A percentile compares a stretch with the other conserved stretches of the same genome.
phyloP scores from a whole-genome alignment of 2,888 invertebrate genomes.

The Dorcus parallelipipedus region DNA sequence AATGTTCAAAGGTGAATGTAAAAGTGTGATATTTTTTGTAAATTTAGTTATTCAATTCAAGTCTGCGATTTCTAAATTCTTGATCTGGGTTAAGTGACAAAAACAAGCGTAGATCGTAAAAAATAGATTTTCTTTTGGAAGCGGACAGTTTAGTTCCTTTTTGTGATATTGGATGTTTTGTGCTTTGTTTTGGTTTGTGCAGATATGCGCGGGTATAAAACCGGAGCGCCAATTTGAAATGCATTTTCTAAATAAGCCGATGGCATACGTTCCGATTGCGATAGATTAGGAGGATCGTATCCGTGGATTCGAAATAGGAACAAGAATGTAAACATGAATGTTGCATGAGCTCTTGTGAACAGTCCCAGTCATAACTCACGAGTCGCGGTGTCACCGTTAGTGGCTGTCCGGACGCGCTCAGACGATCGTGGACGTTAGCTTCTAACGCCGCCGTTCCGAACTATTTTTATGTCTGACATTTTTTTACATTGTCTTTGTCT shows the following conservation, averaged over 20 bases:
- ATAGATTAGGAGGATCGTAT: slow-evolving; percentile 30
- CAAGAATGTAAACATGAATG: slow-evolving; percentile 32
- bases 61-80: too few relatives aligned
- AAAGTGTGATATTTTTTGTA: too few relatives aligned
- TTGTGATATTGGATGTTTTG: too few relatives aligned
- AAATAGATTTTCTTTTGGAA: too few relatives aligned
- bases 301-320: slow-evolving; percentile 26
- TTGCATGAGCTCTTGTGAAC: slow-evolving; percentile 31
- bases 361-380: slow-evolving; percentile 31
- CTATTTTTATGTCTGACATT: slow-evolving; percentile 7
- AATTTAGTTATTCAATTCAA: too few relatives aligned
- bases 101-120: too few relatives aligned
- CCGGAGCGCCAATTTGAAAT: slow-evolving; percentile 17
- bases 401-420: slow-evolving; percentile 21
- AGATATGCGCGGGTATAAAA: neutral
- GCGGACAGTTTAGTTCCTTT: too few relatives aligned
- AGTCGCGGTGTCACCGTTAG: slow-evolving; percentile 31
- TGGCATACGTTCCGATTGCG: slow-evolving; percentile 21
- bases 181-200: too few relatives aligned
- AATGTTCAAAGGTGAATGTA: too few relatives aligned
- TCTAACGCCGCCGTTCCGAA: slow-evolving; percentile 1
- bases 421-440: slow-evolving; percentile 2
- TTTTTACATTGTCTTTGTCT: slow-evolving; percentile 2
- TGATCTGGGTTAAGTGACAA: too few relatives aligned
- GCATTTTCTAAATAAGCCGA: slow-evolving; percentile 25